Evolutionary conservation across 2,888 invertebrate species (phyloP).

Genomic region (Euspilapteryx auroguttella): DNA sequence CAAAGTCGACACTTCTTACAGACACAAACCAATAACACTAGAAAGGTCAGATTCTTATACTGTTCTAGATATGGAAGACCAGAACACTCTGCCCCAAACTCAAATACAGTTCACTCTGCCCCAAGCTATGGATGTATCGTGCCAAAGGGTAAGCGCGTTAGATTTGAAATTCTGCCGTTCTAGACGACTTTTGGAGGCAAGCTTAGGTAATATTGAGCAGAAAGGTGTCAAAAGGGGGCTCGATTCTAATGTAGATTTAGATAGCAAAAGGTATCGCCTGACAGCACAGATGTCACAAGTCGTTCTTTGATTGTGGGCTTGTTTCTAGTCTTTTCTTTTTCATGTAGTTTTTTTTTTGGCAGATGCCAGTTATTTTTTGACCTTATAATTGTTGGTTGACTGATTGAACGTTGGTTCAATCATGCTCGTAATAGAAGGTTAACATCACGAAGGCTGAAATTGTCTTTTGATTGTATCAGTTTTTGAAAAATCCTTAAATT

Average conservation of each 20-base stretch:
- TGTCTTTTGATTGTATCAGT: too few relatives aligned
- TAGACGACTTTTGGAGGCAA: slow-evolving; percentile 32
- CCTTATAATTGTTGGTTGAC: too few relatives aligned
- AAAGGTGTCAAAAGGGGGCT: slow-evolving; percentile 39
- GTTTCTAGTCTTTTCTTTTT: neutral
- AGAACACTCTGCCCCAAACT: neutral
- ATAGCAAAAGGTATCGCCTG: slow-evolving; percentile 35
- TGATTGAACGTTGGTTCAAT: too few relatives aligned
- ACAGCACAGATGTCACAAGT: slow-evolving; percentile 38
- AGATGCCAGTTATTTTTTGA: slow-evolving; percentile 6
- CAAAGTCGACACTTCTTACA: slow-evolving; percentile 17
- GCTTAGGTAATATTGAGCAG: slow-evolving; percentile 20
- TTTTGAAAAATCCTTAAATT: too few relatives aligned
- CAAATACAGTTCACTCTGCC: slow-evolving; percentile 22
- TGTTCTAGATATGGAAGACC: slow-evolving; percentile 20
- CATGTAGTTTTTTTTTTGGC: slow-evolving; percentile 17
- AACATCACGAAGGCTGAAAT: too few relatives aligned
- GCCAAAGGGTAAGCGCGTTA: slow-evolving; percentile 25
- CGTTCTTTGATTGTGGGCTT: slow-evolving; percentile 34
- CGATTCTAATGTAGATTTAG: slow-evolving; percentile 27
- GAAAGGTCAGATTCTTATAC: slow-evolving; percentile 14
- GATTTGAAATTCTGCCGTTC: slow-evolving; percentile 36
- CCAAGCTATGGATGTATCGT: slow-evolving; percentile 22
- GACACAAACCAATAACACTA: slow-evolving; percentile 18
- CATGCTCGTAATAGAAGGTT: too few relatives aligned